Percentiles rank a stretch among this genome's conserved stretches.
phyloP scores from a whole-genome alignment of 2,113 vertebrate species.

The Corapipo altera region DNA sequence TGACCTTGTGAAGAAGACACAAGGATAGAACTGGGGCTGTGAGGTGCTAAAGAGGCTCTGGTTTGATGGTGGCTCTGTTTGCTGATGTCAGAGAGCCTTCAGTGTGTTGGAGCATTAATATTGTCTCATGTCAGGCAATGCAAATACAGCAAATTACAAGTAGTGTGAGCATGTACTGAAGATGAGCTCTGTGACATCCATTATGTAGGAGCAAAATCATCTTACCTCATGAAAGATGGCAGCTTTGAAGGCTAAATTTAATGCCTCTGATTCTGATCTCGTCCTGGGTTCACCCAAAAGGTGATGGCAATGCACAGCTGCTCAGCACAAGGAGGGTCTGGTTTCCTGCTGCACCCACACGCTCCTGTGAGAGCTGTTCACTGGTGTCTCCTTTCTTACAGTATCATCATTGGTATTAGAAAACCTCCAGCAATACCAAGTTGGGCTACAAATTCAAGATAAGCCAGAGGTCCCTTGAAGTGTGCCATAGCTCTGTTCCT shows the following conservation, averaged over 20 bases:
- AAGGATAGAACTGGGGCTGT: neutral
- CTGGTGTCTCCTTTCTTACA: neutral
- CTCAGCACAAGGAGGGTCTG: neutral
- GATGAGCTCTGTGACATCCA: slow-evolving; percentile 53
- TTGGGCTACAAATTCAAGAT: slow-evolving; percentile 47
- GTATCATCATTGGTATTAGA: neutral
- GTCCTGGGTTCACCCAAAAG: neutral
- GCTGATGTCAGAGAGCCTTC: slow-evolving; percentile 54
- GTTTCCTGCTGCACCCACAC: neutral
- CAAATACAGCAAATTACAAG: slow-evolving; percentile 60
- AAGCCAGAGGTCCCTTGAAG: slow-evolving; percentile 52
- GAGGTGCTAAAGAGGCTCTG: neutral
- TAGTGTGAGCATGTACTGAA: slow-evolving; percentile 7
- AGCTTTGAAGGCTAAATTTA: slow-evolving; percentile 31
- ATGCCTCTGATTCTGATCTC: slow-evolving; percentile 42
- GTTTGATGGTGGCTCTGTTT: slow-evolving; percentile 25
- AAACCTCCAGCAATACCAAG: slow-evolving; percentile 19
- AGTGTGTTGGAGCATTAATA: slow-evolving; percentile 34
- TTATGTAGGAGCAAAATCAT: slow-evolving; percentile 26
- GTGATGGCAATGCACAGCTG: neutral
- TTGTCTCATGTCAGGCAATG: slow-evolving; percentile 53
- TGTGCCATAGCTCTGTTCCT: slow-evolving; percentile 39
- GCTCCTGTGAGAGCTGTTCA: neutral
- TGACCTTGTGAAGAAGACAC: slow-evolving; percentile 20
- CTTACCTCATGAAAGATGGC: slow-evolving; percentile 33